Conservation (phyloP, 2,888 invertebrate species). For the Scaptomyza reducta region DNA sequence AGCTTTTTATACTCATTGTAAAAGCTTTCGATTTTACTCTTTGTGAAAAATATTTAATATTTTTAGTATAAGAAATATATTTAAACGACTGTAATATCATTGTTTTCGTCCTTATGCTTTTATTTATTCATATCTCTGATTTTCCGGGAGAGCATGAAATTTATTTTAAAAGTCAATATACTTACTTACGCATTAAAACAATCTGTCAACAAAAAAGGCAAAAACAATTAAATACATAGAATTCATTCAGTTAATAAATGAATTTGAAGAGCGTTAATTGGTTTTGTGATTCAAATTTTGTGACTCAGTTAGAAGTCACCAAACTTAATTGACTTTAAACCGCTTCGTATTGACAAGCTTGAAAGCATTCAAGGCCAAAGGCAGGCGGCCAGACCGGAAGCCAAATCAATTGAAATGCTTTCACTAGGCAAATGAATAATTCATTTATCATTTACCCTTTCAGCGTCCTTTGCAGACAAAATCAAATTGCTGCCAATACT, state of each 20-base stretch:
- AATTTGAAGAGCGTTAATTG: conserved; percentile 5
- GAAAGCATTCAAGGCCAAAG: conserved; percentile 6
- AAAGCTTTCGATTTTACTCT: too few species aligned
- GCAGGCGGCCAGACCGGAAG: conserved; percentile 4
- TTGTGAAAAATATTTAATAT: too few species aligned
- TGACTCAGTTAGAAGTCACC: conserved; percentile 14
- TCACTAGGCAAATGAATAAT: conserved; percentile 58
- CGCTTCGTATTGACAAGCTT: conserved; percentile 37
- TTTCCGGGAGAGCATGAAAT: too few species aligned
- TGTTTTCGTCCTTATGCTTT: too few species aligned
- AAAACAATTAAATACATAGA: neutral
- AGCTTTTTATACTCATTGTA: too few species aligned
- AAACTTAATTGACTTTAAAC: conserved; percentile 42
- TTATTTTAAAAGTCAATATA: too few species aligned
- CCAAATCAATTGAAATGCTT: conserved; percentile 35
- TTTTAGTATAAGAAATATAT: too few species aligned
- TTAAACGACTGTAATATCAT: too few species aligned
- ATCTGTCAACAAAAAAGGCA: too few species aligned
- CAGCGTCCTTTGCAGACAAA: conserved; percentile 35
- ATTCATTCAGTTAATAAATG: conserved; percentile 2
- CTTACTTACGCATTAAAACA: too few species aligned
- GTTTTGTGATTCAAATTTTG: conserved; percentile 29
- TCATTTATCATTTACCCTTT: conserved; percentile 52
- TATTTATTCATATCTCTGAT: too few species aligned
- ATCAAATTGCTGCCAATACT: conserved; percentile 52